Conservation (phyloP, 2,113 vertebrate species). For the Platichthys stellatus region DNA sequence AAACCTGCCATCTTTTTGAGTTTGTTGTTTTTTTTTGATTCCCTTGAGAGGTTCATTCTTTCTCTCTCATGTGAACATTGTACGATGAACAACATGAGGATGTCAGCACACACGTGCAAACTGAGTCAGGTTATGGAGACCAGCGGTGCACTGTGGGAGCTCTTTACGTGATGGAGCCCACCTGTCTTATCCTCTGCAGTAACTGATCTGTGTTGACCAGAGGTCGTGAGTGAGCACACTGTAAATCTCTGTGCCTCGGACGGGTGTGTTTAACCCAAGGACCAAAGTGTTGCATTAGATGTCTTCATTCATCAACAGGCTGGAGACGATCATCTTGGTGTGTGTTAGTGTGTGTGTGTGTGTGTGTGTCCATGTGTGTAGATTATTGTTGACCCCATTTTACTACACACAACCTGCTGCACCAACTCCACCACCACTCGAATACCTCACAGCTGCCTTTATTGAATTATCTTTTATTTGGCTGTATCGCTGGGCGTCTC, state of each 20-base stretch:
- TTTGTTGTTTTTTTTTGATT: neutral
- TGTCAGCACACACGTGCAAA: constrained; percentile 1
- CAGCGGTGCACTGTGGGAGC: constrained; percentile 33
- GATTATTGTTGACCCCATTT: constrained; percentile 54
- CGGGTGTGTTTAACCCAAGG: constrained; percentile 54
- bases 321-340: constrained; percentile 34
- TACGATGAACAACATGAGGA: neutral
- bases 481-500: constrained; percentile 30
- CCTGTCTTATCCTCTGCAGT: constrained; percentile 64
- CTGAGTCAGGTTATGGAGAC: constrained; percentile 16
- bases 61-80: neutral
- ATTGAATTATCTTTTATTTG: constrained; percentile 70
- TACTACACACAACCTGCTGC: constrained; percentile 39
- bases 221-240: constrained; percentile 59
- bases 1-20: neutral
- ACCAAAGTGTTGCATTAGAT: constrained; percentile 35
- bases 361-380: constrained; percentile 13
- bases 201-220: constrained; percentile 52
- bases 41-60: too few relatives aligned
- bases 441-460: constrained; percentile 43
- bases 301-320: constrained; percentile 52
- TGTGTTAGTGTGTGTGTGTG: constrained; percentile 3
- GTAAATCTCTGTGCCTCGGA: constrained; percentile 57
- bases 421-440: constrained; percentile 3
- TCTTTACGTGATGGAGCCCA: constrained; percentile 59